Conservation (phyloP, 2,113 vertebrate species). For the Carassius gibelio region DNA sequence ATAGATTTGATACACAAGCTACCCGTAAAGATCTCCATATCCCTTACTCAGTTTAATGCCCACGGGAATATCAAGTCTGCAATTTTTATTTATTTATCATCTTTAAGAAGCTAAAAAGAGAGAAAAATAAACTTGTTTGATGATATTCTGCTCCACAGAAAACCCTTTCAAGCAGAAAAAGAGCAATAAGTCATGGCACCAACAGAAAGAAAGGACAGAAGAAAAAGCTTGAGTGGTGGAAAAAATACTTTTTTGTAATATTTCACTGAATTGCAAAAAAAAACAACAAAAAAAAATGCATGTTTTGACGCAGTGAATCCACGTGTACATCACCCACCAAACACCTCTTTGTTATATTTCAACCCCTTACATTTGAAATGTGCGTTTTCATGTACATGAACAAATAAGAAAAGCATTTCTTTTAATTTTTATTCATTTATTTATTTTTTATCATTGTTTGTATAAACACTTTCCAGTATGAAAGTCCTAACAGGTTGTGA, state of each 20-base stretch:
- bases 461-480: too few relatives aligned
- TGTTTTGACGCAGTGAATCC: background rate
- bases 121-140: background rate
- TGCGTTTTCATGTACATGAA: background rate
- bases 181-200: background rate
- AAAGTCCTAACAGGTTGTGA: too few relatives aligned
- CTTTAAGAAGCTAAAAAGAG: background rate
- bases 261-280: too few relatives aligned
- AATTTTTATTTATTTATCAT: background rate
- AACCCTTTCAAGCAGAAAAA: background rate
- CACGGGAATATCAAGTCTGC: background rate
- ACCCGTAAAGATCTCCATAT: background rate
- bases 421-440: too few relatives aligned
- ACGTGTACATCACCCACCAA: background rate
- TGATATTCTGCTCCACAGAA: background rate
- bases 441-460: too few relatives aligned
- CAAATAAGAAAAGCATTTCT: too few relatives aligned
- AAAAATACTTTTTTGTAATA: background rate
- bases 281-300: background rate
- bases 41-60: background rate
- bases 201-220: background rate
- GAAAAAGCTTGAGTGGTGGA: background rate
- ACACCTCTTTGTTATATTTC: background rate
- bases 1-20: background rate
- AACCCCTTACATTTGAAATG: background rate